A percentile compares a stretch with the other conserved stretches of the same genome.
These are phyloP conservation scores for Hippasteria phrygiana DNA, from an alignment of 53 echinoderm and acorn worm species.

Conservation along the genomic window DNA sequence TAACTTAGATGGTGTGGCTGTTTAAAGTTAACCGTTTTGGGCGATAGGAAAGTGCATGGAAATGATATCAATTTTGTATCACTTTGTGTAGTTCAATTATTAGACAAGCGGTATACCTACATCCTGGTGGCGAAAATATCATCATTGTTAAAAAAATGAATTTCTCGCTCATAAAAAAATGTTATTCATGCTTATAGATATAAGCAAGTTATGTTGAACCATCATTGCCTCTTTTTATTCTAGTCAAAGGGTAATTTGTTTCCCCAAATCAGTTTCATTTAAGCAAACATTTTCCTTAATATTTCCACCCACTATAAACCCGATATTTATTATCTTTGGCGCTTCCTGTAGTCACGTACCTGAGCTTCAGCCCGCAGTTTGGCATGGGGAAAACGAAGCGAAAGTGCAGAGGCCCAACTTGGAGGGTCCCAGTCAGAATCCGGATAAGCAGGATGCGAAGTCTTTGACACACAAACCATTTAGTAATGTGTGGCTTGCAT, in stretches of 20 bases:
- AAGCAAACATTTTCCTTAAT: slow-evolving; percentile 6
- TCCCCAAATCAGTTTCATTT: not conserved
- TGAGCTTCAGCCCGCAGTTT: not conserved
- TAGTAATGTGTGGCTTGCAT: no score
- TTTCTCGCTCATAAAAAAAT: no score
- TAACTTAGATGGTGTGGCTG: no score
- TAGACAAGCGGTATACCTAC: no score
- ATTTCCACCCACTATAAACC: not conserved
- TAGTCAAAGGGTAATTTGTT: not conserved
- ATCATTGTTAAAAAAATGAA: no score
- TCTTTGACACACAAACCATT: slow-evolving; percentile 13
- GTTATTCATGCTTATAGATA: no score
- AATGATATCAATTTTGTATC: no score
- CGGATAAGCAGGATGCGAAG: slow-evolving; percentile 22
- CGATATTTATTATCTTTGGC: not conserved
- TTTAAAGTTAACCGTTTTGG: no score
- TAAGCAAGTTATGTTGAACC: no score
- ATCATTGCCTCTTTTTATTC: not conserved
- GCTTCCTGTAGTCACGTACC: not conserved
- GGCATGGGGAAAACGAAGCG: slow-evolving; percentile 1
- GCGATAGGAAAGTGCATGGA: no score
- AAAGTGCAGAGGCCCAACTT: slow-evolving; percentile 1
- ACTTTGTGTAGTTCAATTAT: no score
- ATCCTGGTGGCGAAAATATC: no score
- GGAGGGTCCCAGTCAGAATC: slow-evolving; percentile 6